A percentile compares a stretch with the other conserved stretches of the same genome.
Evolutionary conservation across 2,888 invertebrate genomes (phyloP).

Genomic region (Volucella zonaria): DNA sequence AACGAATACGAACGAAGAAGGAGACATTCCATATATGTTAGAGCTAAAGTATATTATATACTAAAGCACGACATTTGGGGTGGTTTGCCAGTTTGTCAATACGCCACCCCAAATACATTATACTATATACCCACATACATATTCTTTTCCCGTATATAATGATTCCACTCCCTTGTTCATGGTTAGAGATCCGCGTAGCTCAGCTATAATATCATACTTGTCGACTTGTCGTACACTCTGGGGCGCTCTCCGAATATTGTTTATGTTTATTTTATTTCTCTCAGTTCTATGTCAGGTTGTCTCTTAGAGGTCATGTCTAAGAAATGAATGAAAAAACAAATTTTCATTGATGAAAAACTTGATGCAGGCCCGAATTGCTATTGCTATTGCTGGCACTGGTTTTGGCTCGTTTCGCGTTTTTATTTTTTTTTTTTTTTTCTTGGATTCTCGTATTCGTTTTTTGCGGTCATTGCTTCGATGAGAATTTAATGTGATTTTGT

Average conservation of each 20-base stretch:
- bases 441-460: neutral
- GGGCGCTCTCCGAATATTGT: constrained; percentile 57
- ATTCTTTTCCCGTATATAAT: constrained; percentile 1
- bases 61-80: constrained; percentile 45
- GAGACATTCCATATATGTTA: constrained; percentile 1
- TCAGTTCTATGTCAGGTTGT: constrained; percentile 65
- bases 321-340: constrained; percentile 65
- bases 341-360: constrained; percentile 70
- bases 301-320: constrained; percentile 72
- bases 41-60: constrained; percentile 30
- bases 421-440: constrained; percentile 4
- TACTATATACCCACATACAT: too few species aligned
- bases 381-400: constrained; percentile 5
- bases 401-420: constrained; percentile 15
- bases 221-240: neutral
- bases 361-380: constrained; percentile 37
- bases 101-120: too few species aligned
- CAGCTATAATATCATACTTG: too few species aligned
- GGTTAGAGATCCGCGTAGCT: neutral
- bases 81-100: constrained; percentile 10
- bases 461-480: constrained; percentile 32
- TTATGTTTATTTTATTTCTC: constrained; percentile 70
- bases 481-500: neutral
- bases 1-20: neutral
- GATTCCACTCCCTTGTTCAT: constrained; percentile 44